Evolutionary conservation across 2,797 vertebrate genomes (phyloP).

Genomic region (Sciurus carolinensis): DNA sequence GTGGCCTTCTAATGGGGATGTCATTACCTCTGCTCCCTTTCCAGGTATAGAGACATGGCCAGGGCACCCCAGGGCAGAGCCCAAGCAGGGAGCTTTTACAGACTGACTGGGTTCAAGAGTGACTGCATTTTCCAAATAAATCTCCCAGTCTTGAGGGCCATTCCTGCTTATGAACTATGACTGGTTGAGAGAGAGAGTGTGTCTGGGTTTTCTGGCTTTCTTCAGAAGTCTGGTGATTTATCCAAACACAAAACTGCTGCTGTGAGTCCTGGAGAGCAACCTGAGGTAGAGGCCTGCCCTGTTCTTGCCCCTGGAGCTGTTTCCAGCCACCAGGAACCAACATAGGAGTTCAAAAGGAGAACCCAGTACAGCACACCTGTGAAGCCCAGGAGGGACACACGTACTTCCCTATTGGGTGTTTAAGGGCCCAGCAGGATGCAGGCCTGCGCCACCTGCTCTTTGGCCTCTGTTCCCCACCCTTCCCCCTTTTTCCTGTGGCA

Average conservation of each 20-base stretch:
- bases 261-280: accelerated
- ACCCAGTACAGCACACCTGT: not conserved
- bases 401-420: not conserved
- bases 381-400: not conserved
- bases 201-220: not conserved
- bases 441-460: not conserved
- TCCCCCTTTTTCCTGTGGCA: not conserved
- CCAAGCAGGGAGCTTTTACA: not conserved
- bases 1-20: accelerated
- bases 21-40: not conserved
- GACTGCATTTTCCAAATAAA: accelerated
- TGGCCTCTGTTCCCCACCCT: accelerated
- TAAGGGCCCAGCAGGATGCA: not conserved
- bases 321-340: not conserved
- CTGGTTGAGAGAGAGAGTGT: not conserved
- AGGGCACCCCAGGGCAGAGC: not conserved
- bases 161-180: not conserved
- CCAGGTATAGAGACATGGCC: not conserved
- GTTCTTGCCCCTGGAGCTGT: not conserved
- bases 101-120: not conserved
- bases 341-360: not conserved
- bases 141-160: accelerated
- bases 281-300: accelerated
- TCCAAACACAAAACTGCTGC: not conserved
- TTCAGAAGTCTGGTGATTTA: not conserved